These are phyloP conservation scores for Aethes cnicana DNA, from an alignment of 2,888 invertebrate genomes.

Conservation along the genomic window DNA sequence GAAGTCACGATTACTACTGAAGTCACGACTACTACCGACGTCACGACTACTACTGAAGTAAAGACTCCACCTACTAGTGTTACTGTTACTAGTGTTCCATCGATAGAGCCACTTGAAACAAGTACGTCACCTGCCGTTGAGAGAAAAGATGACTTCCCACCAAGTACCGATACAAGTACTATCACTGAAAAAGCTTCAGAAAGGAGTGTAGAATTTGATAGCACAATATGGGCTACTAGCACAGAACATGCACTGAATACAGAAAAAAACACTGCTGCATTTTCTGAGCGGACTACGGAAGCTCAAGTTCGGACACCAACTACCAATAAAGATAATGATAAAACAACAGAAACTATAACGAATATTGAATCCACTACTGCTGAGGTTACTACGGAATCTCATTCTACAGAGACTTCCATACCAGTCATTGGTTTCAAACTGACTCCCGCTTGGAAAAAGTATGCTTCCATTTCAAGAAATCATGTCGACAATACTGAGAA, in stretches of 20 bases:
- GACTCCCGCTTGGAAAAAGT: constrained; percentile 32
- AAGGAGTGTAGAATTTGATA: neutral
- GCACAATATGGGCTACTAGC: neutral
- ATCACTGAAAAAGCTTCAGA: neutral
- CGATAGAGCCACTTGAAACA: neutral
- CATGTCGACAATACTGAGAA: constrained; percentile 35
- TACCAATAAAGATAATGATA: neutral
- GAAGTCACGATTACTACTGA: neutral
- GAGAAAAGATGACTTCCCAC: no score
- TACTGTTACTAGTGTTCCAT: no score
- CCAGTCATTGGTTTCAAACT: constrained; percentile 10
- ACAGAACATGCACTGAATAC: neutral
- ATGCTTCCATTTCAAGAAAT: constrained; percentile 47
- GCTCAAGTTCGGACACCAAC: neutral
- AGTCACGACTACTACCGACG: no score
- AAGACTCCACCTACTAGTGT: no score
- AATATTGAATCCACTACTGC: neutral
- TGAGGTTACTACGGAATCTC: neutral
- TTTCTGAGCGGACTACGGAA: neutral
- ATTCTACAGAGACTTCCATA: neutral
- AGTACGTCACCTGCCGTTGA: no score
- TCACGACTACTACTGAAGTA: no score
- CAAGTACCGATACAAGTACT: neutral
- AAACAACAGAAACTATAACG: neutral
- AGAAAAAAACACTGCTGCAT: neutral